Evolutionary conservation across 1,140 invertebrate species (phyloP).

Genomic region (Mesaphorura yosii): DNA sequence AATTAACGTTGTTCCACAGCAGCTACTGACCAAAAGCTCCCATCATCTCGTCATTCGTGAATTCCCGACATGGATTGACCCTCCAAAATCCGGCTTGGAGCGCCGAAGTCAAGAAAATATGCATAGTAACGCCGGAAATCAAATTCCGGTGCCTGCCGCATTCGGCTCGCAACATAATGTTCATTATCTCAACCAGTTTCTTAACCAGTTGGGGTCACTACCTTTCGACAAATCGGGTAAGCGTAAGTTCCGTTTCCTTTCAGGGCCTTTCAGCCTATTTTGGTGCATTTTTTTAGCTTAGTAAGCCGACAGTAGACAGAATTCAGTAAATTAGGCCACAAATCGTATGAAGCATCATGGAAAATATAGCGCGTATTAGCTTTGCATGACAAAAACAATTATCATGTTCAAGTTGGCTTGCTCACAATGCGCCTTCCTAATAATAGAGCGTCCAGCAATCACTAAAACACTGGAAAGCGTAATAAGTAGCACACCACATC

Average conservation of each 20-base stretch:
- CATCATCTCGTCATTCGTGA: conserved; percentile 13
- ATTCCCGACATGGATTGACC: conserved; percentile 14
- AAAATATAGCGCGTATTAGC: too few relatives aligned
- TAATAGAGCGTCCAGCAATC: too few relatives aligned
- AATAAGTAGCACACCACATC: too few relatives aligned
- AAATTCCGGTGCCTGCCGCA: not conserved
- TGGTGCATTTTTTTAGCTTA: too few relatives aligned
- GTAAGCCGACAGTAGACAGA: too few relatives aligned
- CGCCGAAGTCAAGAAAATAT: not conserved
- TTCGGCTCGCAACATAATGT: not conserved
- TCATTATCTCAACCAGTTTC: conserved; percentile 20
- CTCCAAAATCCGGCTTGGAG: conserved; percentile 7
- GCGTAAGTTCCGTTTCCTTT: not conserved
- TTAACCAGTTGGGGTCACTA: conserved; percentile 21
- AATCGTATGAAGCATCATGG: too few relatives aligned
- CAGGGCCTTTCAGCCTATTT: not conserved
- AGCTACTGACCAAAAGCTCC: not conserved
- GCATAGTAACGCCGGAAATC: not conserved
- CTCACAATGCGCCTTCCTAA: too few relatives aligned
- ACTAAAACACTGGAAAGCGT: too few relatives aligned
- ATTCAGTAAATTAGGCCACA: too few relatives aligned
- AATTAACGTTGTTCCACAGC: not conserved
- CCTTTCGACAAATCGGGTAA: conserved; percentile 19
- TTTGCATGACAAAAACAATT: too few relatives aligned
- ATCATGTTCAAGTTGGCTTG: too few relatives aligned